These are phyloP conservation scores for Passerina amoena DNA, from an alignment of 2,113 vertebrate genomes.

Conservation along the genomic window DNA sequence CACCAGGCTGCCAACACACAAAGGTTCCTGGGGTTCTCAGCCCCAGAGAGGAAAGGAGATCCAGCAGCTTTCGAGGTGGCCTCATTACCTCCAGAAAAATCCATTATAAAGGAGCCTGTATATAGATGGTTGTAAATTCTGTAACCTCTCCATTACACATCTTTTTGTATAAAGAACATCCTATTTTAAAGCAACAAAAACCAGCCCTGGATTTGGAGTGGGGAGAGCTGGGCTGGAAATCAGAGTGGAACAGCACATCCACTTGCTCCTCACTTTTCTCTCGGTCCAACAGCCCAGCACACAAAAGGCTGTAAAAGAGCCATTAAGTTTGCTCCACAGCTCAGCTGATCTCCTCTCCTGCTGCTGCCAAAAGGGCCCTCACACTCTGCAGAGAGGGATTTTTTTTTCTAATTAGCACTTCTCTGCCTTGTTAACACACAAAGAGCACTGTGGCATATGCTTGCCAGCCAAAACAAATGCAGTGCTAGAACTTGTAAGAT, in stretches of 20 bases:
- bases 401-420: neutral
- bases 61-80: neutral
- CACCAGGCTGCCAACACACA: rapidly evolving
- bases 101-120: neutral
- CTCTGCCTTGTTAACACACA: neutral
- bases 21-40: neutral
- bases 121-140: neutral
- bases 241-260: neutral
- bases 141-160: too few relatives aligned
- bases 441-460: neutral
- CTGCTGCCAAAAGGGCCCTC: neutral
- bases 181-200: neutral
- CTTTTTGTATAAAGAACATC: neutral
- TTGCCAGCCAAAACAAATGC: neutral
- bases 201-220: neutral
- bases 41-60: neutral
- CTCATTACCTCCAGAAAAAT: neutral
- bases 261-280: neutral
- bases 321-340: neutral
- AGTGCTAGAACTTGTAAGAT: neutral
- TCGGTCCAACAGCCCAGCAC: neutral
- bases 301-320: rapidly evolving
- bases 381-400: neutral
- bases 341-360: neutral
- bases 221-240: neutral